Base-by-base conservation (phyloP, 1,140 invertebrate genomes). In the Zaprionus ornatus region DNA sequence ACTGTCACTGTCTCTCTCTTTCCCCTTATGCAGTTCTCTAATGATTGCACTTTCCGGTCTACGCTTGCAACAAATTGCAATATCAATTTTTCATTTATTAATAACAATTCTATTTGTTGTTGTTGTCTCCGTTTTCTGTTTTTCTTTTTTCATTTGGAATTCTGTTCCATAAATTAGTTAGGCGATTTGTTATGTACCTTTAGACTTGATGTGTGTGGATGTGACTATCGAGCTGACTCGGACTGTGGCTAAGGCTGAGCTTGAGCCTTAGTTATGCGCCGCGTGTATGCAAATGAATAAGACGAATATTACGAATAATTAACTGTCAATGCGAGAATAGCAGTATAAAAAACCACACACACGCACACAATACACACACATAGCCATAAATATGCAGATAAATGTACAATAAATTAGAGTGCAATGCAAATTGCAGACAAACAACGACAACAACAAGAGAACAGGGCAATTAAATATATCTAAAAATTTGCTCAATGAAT, bases 291-390 rank as follows among this genome's bases (percentile, higher is more conserved):
- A 84, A 88, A 88, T 88, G 42, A 17, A 70, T 74, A 69, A 88
- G 84, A 88, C 80, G 78, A 87, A 90, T 90, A 88, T 87, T 83
- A 74, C 79, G 83, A 87, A 88, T 87, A 87, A 87, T 88, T 84
- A 88, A 77, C 82, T 77, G 68, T 79, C 76, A 86, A 86, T 86
- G 85, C 77, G 73, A 88, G 64, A 57, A 61, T 56, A 66, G 42
- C 35, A 13, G 48, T 54, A 74, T 80, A 80, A 70, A 68, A 48
- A 62, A 69, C 7, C 40, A 42, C 40, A 45, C n/a, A 17, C 23
- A 56, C n/a, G 45, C 13, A 56, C 21, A 52, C 13, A 55, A 52
- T 5, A 55, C 4, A 25, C 21, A 55, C 21, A 55, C 13, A 29
- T 25, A 55, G 13, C 13, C n/a, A 40, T 10, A 55, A 17, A 65